Evolutionary conservation across 2,797 vertebrate genomes (phyloP).

Genomic region (Myotis planiceps): DNA sequence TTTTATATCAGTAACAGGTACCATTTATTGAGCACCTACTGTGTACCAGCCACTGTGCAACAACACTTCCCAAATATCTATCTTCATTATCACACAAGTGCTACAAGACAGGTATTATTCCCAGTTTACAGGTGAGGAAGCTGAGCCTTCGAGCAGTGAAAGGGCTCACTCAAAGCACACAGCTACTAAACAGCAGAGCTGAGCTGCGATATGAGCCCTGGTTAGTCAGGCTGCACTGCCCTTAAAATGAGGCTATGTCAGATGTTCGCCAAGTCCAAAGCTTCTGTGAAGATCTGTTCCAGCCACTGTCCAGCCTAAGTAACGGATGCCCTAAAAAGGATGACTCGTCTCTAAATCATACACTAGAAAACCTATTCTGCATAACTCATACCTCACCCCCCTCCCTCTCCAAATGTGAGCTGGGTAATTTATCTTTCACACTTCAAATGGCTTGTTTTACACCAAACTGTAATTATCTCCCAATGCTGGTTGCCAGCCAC

Average conservation of each 20-base stretch:
- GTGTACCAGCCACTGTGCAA: background rate
- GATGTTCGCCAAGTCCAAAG: background rate
- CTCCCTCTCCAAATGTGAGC: constrained; percentile 13
- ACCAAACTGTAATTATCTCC: constrained; percentile 40
- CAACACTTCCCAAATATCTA: background rate
- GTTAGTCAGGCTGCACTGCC: background rate
- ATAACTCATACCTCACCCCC: background rate
- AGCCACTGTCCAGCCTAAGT: background rate
- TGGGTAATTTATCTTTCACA: constrained; percentile 59
- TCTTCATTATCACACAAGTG: background rate
- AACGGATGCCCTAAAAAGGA: background rate
- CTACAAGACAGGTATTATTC: background rate
- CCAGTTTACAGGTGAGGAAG: background rate
- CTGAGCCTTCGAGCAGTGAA: background rate
- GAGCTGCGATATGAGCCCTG: background rate
- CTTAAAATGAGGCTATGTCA: constrained; percentile 5
- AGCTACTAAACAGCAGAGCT: background rate
- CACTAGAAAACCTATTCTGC: background rate
- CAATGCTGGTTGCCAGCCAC: constrained; percentile 12
- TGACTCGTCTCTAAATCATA: constrained; percentile 8
- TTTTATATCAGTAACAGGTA: background rate
- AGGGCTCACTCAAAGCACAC: background rate
- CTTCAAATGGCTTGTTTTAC: constrained; percentile 56
- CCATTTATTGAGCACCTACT: background rate
- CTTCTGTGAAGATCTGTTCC: background rate